phyloP scores from a whole-genome alignment of 2,797 vertebrate genomes.

The Lutjanus campechanus region DNA sequence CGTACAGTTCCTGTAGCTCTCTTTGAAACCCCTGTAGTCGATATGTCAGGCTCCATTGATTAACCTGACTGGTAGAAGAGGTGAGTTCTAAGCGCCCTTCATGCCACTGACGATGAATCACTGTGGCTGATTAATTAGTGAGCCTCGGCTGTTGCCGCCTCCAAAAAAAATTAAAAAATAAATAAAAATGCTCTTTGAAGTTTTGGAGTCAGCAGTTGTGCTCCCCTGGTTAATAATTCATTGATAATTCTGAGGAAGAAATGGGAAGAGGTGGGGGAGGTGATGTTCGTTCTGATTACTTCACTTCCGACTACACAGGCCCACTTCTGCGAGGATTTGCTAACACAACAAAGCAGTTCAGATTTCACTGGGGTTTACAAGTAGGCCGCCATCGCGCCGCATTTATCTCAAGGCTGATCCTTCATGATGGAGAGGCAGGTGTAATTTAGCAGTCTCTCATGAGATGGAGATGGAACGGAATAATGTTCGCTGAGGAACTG shows the following conservation, averaged over 20 bases:
- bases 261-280: conserved; percentile 9
- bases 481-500: not conserved
- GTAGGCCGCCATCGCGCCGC: conserved; percentile 12
- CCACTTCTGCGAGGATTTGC: conserved; percentile 28
- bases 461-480: not conserved
- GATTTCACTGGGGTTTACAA: conserved; percentile 47
- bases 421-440: conserved; percentile 5
- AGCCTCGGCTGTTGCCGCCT: conserved; percentile 31
- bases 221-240: conserved; percentile 71
- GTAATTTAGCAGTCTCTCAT: conserved; percentile 13
- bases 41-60: conserved; percentile 44
- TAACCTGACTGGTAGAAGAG: conserved; percentile 25
- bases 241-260: conserved; percentile 43
- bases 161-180: conserved; percentile 1
- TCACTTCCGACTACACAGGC: conserved; percentile 29
- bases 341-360: conserved; percentile 25
- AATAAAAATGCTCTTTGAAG: conserved; percentile 56
- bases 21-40: not conserved
- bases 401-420: conserved; percentile 29
- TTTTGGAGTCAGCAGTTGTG: conserved; percentile 70
- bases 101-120: conserved; percentile 27
- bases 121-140: conserved; percentile 63
- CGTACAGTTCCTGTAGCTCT: not conserved
- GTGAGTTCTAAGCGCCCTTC: conserved; percentile 29
- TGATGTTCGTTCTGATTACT: conserved; percentile 57